Percentiles rank a stretch among this genome's conserved stretches.
These are phyloP conservation scores for Lasius fuliginosus DNA, from an alignment of 2,888 invertebrate species.

Conservation along the genomic window DNA sequence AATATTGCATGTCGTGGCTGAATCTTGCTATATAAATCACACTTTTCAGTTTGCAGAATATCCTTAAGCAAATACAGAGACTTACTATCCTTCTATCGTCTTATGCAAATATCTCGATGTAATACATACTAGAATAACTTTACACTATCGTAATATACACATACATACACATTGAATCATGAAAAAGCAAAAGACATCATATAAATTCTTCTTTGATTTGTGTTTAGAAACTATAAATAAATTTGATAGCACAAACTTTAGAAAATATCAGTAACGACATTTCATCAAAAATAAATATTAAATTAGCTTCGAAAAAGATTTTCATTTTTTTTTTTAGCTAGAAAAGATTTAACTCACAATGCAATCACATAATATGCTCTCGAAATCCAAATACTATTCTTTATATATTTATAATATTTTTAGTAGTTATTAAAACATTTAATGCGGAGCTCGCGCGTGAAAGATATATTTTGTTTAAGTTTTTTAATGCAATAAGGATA, in stretches of 20 bases:
- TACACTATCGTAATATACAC: neutral
- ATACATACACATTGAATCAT: neutral
- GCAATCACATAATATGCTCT: neutral
- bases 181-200: neutral
- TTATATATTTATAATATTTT: neutral
- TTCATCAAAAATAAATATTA: neutral
- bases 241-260: neutral
- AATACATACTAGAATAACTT: neutral
- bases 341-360: neutral
- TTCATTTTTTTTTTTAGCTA: neutral
- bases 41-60: conserved; percentile 42
- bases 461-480: neutral
- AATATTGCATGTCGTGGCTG: conserved; percentile 74
- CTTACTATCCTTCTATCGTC: neutral
- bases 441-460: neutral
- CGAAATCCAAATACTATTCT: neutral
- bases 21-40: conserved; percentile 48
- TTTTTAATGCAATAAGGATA: neutral
- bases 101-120: conserved; percentile 27
- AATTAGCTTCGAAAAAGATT: neutral
- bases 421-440: neutral
- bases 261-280: neutral
- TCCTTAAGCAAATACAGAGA: conserved; percentile 40
- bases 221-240: conserved; percentile 2
- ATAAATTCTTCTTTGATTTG: neutral